phyloP scores from a whole-genome alignment of 1,140 invertebrate species.

The Ceratina australensis region DNA sequence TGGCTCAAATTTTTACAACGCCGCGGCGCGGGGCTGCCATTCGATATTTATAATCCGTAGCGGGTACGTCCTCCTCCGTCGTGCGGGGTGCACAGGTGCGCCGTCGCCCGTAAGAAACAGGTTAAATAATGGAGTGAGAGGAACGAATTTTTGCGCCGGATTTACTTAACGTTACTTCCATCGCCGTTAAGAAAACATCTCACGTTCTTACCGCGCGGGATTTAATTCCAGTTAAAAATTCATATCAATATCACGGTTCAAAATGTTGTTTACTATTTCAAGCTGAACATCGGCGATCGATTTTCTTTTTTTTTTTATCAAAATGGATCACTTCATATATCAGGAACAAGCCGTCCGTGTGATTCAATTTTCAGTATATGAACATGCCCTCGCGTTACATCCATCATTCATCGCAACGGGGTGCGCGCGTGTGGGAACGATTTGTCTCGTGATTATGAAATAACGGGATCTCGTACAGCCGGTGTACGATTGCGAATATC shows the following conservation, averaged over 20 bases:
- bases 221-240: no score
- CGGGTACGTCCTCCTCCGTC: conserved; percentile 7
- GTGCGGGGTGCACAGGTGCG: conserved; percentile 18
- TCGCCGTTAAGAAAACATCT: no score
- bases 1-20: conserved; percentile 54
- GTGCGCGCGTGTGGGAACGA: conserved; percentile 63
- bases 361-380: conserved; percentile 54
- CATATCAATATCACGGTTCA: no score
- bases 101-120: conserved; percentile 25
- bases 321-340: conserved; percentile 9
- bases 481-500: conserved; percentile 66
- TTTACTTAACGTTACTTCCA: conserved; percentile 1
- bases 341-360: conserved; percentile 35
- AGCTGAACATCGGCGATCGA: background rate
- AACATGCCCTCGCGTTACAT: conserved; percentile 56
- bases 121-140: conserved; percentile 25
- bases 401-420: conserved; percentile 56
- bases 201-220: background rate
- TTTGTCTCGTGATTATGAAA: conserved; percentile 76
- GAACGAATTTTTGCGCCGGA: conserved; percentile 11
- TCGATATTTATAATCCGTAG: conserved; percentile 61
- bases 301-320: background rate
- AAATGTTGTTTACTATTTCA: no score
- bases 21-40: conserved; percentile 44
- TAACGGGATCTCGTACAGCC: conserved; percentile 64